A percentile compares a stretch with the other conserved stretches of the same genome.
phyloP scores from a whole-genome alignment of 2,113 vertebrate species.

The Pandion haliaetus region DNA sequence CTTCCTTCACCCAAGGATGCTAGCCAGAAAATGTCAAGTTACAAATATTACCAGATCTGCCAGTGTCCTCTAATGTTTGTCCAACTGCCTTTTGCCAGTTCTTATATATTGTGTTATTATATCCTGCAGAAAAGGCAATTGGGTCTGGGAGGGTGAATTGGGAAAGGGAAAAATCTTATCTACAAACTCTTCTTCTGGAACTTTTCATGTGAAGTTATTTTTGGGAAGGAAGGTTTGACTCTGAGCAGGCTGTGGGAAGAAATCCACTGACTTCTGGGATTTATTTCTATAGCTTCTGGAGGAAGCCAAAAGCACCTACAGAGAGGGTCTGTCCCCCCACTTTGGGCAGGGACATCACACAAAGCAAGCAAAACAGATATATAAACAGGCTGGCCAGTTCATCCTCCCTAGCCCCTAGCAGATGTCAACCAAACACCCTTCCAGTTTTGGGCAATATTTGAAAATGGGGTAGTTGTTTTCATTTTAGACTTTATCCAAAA shows the following conservation, averaged over 20 bases:
- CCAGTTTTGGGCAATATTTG: not conserved
- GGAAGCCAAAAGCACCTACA: not conserved
- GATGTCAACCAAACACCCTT: not conserved
- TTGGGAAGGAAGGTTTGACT: not conserved
- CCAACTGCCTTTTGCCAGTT: not conserved
- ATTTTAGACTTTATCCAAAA: not conserved
- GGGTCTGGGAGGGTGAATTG: not conserved
- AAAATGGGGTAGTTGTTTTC: not conserved
- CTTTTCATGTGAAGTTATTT: not conserved
- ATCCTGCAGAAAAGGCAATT: not conserved
- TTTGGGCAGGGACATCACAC: not conserved
- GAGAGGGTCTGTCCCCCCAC: not conserved
- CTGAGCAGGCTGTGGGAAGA: not conserved
- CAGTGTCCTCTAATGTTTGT: not conserved
- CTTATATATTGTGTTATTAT: not conserved
- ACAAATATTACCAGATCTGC: not conserved
- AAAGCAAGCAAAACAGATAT: not conserved
- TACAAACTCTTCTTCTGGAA: not conserved
- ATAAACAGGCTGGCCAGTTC: not conserved
- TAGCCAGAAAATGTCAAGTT: not conserved
- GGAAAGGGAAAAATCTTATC: not conserved
- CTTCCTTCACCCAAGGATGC: not conserved
- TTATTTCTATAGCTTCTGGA: not conserved
- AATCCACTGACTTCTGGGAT: not conserved
- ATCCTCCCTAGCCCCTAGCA: not conserved